Conservation (phyloP, 1,140 invertebrate species). For the Camponotus floridanus region DNA sequence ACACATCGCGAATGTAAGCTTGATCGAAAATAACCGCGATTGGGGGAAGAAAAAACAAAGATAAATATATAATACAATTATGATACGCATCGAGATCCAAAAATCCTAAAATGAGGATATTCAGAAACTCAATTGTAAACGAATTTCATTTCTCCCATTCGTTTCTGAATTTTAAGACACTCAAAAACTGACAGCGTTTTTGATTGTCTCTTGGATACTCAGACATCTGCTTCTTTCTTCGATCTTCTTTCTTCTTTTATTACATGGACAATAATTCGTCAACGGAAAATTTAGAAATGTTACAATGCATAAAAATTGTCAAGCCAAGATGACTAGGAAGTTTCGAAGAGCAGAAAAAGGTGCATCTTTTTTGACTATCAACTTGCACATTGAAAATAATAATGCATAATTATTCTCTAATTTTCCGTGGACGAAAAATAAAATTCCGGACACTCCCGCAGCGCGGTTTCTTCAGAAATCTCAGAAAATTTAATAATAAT, state of each 20-base stretch:
- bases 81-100: neutral
- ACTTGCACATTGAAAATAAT: slow-evolving; percentile 4
- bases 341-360: neutral
- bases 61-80: slow-evolving; percentile 10
- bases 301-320: slow-evolving; percentile 7
- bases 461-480: neutral
- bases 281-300: slow-evolving; percentile 14
- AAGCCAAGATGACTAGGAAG: neutral
- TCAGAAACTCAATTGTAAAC: neutral
- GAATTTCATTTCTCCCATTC: neutral
- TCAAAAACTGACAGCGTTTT: neutral
- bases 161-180: slow-evolving; percentile 35
- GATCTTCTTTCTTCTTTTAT: slow-evolving; percentile 25
- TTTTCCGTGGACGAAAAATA: slow-evolving; percentile 6
- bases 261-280: neutral
- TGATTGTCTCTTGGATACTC: neutral
- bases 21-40: slow-evolving; percentile 42
- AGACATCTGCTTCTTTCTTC: slow-evolving; percentile 43
- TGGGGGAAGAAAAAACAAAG: neutral
- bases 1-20: slow-evolving; percentile 16
- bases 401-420: neutral
- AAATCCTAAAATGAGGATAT: slow-evolving; percentile 52
- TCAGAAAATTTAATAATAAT: neutral
- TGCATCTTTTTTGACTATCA: neutral
- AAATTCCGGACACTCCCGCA: neutral